Conservation (phyloP, 2,113 vertebrate species). For the Riparia riparia region DNA sequence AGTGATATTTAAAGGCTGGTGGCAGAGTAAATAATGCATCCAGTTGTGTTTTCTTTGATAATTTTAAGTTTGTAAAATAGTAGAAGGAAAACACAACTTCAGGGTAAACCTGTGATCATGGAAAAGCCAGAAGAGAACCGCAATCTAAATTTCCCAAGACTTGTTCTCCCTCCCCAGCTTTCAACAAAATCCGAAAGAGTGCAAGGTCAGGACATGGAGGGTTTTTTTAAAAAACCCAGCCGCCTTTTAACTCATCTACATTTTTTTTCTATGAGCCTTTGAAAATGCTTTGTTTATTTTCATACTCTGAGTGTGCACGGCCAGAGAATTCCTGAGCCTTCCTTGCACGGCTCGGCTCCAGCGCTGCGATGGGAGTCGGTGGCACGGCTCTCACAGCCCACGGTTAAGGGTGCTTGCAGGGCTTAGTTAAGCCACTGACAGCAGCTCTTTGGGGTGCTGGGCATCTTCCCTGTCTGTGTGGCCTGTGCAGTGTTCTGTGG, state of each 20-base stretch:
- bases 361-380: not conserved
- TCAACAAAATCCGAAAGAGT: not conserved
- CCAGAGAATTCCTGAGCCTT: not conserved
- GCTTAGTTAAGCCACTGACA: not conserved
- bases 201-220: not conserved
- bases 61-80: constrained; percentile 1
- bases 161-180: not conserved
- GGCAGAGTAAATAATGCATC: constrained; percentile 45
- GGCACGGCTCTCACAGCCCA: not conserved
- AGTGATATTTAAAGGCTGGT: constrained; percentile 62
- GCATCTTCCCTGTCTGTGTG: not conserved
- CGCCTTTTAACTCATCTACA: not conserved
- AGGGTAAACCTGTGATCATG: not conserved
- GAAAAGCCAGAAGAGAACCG: not conserved
- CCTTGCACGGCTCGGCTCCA: not conserved
- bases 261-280: not conserved
- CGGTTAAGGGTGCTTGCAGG: not conserved
- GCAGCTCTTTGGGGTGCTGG: not conserved
- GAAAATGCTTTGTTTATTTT: constrained; percentile 45
- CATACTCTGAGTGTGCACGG: not conserved
- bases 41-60: not conserved
- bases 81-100: not conserved
- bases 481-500: not conserved
- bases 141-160: not conserved
- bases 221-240: not conserved